phyloP scores from a whole-genome alignment of 2,888 invertebrate species.

The Drosophila aldrichi region DNA sequence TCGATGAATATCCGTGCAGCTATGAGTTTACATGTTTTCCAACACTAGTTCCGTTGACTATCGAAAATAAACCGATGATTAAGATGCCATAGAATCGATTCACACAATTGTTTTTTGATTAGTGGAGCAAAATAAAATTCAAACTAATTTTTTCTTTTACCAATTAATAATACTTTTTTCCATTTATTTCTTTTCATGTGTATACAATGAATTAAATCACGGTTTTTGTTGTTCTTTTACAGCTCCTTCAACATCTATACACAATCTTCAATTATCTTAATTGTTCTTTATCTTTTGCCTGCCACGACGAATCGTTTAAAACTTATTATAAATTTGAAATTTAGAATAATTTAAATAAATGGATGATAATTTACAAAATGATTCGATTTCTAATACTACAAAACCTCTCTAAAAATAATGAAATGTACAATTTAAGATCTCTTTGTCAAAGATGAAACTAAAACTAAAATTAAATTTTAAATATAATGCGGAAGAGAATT shows the following conservation, averaged over 20 bases:
- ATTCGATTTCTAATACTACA: conserved; percentile 45
- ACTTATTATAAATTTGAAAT: conserved; percentile 40
- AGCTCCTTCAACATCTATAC: conserved; percentile 52
- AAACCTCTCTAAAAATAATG: conserved; percentile 9
- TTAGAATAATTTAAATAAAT: conserved; percentile 52
- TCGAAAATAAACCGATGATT: conserved; percentile 11
- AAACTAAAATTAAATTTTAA: conserved; percentile 17
- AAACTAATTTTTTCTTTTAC: conserved; percentile 36
- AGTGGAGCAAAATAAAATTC: neutral
- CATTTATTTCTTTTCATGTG: conserved; percentile 72
- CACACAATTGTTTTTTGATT: neutral
- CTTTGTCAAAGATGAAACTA: conserved; percentile 5
- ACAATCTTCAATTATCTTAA: conserved; percentile 51
- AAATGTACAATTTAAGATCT: conserved; percentile 22
- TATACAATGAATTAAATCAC: conserved; percentile 75
- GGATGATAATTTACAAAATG: conserved; percentile 69
- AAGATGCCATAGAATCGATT: neutral
- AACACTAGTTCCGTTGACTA: conserved; percentile 18
- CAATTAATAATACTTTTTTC: conserved; percentile 75
- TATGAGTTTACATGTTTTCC: conserved; percentile 2
- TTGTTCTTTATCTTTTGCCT: conserved; percentile 50
- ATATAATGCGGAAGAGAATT: conserved; percentile 22
- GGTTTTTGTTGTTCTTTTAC: conserved; percentile 62
- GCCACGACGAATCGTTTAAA: conserved; percentile 45
- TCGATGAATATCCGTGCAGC: conserved; percentile 35